Base-by-base conservation (phyloP, 2,888 invertebrate species). In the Lochmaea capreae region DNA sequence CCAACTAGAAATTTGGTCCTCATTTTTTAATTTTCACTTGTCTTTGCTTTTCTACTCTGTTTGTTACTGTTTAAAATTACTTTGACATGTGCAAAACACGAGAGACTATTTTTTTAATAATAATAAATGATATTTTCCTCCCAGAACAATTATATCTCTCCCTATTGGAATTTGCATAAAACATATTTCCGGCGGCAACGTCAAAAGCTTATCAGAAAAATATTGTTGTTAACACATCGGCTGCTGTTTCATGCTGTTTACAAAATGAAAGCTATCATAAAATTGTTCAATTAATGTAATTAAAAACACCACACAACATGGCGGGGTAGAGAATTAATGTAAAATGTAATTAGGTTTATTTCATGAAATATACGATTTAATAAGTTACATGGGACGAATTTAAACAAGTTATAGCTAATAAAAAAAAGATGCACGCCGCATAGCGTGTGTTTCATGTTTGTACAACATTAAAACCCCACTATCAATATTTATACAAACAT, bases 331-430 rank as follows among this genome's bases (percentile, higher is more conserved):
- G 6, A 14, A 12, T 63, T 16, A 63, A 63, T 63, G 39, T n/a
- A 12, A 43, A 63, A 43, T 12, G 18, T 63, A 42, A 63, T 63
- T 63, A 39, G 11, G 16, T 43, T 63, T 18, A 42, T 43, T 42
- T 18, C 18, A 43, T 43, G 62, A 18, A 63, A 63, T 43, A 18
- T 16, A 63, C 43, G 62, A 63, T 63, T 63, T 63, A 18, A 63
- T 16, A 42, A 63, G 62, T 18, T 63, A 43, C 62, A 39, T 42
- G 62, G 62, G 62, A 63, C 62, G 43, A 63, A 63, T 63, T 63
- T 63, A 63, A 16, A 63, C 62, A 63, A 63, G 62, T 43, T 63
- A 43, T 43, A 43, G 62, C 12, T 46, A 12, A 46, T 46, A 14
- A 46, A 46, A 43, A 59, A 63, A 43, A 63, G 39, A 62, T 62